Conservation (phyloP, 1,140 invertebrate species). For the Phymastichus coffea region DNA sequence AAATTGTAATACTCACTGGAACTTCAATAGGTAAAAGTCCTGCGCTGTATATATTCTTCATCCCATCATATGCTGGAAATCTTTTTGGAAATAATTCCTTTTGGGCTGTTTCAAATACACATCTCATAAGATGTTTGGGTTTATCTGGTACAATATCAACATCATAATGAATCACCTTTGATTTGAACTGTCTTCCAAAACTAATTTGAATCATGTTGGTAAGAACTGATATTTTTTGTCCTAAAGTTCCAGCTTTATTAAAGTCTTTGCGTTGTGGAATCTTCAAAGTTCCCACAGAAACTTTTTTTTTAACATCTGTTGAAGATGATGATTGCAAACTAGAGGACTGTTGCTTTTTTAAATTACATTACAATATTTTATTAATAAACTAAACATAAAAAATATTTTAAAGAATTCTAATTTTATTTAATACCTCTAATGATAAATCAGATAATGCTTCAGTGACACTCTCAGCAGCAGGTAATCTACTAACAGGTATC, state of each 20-base stretch:
- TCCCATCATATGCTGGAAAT: slow-evolving; percentile 74
- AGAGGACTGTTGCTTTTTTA: too few relatives aligned
- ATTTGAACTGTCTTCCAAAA: slow-evolving; percentile 50
- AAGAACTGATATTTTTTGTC: slow-evolving; percentile 52
- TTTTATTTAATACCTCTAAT: too few relatives aligned
- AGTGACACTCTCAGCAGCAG: too few relatives aligned
- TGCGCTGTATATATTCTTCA: slow-evolving; percentile 64
- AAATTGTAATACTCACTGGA: slow-evolving; percentile 30
- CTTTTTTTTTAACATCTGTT: too few relatives aligned
- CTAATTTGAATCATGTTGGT: slow-evolving; percentile 61
- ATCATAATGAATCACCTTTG: slow-evolving; percentile 58
- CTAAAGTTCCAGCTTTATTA: slow-evolving; percentile 47
- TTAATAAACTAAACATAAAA: too few relatives aligned
- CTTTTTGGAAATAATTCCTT: slow-evolving; percentile 38
- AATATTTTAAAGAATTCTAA: too few relatives aligned
- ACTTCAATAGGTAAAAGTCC: slow-evolving; percentile 36
- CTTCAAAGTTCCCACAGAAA: too few relatives aligned
- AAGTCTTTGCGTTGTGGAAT: slow-evolving; percentile 34
- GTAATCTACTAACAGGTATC: too few relatives aligned
- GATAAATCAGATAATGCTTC: too few relatives aligned
- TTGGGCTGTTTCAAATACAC: slow-evolving; percentile 38
- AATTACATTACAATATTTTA: too few relatives aligned
- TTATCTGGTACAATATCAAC: slow-evolving; percentile 56
- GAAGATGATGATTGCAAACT: too few relatives aligned
- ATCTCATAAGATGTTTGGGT: slow-evolving; percentile 54